These are phyloP conservation scores for Paedocypris micromegethes DNA, from an alignment of 2,797 vertebrate genomes.

Conservation along the genomic window DNA sequence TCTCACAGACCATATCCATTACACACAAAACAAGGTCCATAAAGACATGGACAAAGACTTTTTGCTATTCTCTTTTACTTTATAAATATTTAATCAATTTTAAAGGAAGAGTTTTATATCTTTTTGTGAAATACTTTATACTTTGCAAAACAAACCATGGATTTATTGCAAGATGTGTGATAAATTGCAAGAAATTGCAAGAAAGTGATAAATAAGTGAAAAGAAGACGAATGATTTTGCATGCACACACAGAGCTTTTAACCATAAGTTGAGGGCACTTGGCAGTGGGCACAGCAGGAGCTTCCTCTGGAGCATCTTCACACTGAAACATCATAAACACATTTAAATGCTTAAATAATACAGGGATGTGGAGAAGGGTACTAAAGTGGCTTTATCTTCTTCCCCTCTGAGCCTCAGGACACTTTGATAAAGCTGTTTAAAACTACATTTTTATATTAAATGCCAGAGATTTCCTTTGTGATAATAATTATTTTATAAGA, in stretches of 20 bases:
- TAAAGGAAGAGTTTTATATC: no score
- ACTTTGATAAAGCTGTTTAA: not conserved
- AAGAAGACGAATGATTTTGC: constrained; percentile 1
- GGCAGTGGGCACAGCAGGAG: constrained; percentile 12
- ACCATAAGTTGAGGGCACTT: constrained; percentile 24
- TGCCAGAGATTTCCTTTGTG: no score
- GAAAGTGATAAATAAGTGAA: constrained; percentile 1
- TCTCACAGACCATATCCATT: no score
- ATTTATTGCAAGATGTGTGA: not conserved
- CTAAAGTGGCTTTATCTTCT: constrained; percentile 3
- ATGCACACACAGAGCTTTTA: constrained; percentile 3
- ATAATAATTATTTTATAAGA: no score
- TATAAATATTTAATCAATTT: no score
- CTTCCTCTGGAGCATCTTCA: constrained; percentile 34
- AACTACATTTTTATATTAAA: constrained; percentile 1
- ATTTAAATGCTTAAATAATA: constrained; percentile 57
- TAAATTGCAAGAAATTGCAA: no score
- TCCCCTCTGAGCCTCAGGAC: not conserved
- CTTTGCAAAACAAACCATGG: not conserved
- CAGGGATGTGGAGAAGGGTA: constrained; percentile 26
- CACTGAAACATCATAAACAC: constrained; percentile 50
- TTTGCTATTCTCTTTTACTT: no score
- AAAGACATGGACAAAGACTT: no score
- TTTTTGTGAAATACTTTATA: no score
- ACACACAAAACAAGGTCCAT: no score